Conservation (phyloP, 2,797 vertebrate genomes). For the Pseudomugil tenellus region DNA sequence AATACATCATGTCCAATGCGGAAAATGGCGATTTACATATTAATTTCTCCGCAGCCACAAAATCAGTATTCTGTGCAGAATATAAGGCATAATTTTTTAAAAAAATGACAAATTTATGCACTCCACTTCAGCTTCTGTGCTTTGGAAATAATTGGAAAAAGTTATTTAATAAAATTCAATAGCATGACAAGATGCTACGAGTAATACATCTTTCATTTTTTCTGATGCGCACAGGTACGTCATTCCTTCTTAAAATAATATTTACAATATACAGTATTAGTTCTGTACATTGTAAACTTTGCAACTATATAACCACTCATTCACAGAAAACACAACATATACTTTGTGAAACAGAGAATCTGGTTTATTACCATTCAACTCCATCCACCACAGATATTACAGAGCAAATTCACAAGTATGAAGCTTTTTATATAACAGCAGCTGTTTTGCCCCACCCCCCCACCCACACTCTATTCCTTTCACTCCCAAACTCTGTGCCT, state of each 20-base stretch:
- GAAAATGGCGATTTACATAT: not conserved
- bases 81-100: too few relatives aligned
- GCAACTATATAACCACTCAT: slow-evolving; percentile 20
- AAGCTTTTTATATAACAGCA: slow-evolving; percentile 85
- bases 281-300: not conserved
- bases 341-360: slow-evolving; percentile 86
- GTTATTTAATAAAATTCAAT: too few relatives aligned
- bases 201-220: not conserved
- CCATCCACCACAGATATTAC: slow-evolving; percentile 87
- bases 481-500: slow-evolving; percentile 56
- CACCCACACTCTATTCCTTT: slow-evolving; percentile 52
- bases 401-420: slow-evolving; percentile 87
- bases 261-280: not conserved
- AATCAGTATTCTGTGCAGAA: not conserved
- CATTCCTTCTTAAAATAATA: too few relatives aligned
- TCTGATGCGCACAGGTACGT: slow-evolving; percentile 1
- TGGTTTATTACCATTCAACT: slow-evolving; percentile 88
- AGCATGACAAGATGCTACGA: not conserved
- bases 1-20: not conserved
- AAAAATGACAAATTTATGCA: too few relatives aligned
- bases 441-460: slow-evolving; percentile 70
- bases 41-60: not conserved
- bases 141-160: too few relatives aligned
- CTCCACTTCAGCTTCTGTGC: too few relatives aligned
- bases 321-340: slow-evolving; percentile 57